phyloP scores from a whole-genome alignment of 2,797 vertebrate genomes.

The Cheirogaleus major region DNA sequence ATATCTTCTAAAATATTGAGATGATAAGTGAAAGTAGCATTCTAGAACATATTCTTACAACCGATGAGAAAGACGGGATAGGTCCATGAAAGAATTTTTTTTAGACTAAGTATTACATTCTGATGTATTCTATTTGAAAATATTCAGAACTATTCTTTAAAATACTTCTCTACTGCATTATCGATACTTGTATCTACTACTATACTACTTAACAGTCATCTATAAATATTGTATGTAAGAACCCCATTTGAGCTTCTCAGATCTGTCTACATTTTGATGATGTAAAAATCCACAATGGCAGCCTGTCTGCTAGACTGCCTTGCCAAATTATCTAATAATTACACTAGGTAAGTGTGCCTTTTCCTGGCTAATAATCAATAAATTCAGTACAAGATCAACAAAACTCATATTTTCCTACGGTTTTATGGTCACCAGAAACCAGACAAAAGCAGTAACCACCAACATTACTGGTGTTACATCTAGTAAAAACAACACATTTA shows the following conservation, averaged over 20 bases:
- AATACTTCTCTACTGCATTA: background rate
- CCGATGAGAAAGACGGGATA: background rate
- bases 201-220: background rate
- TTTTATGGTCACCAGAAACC: background rate
- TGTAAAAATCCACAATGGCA: background rate
- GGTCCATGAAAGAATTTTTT: background rate
- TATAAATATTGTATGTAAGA: background rate
- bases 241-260: background rate
- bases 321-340: background rate
- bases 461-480: background rate
- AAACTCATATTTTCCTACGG: background rate
- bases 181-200: background rate
- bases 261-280: background rate
- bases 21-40: background rate
- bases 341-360: background rate
- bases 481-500: background rate
- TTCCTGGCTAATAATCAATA: background rate
- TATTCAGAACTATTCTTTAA: slow-evolving; percentile 18
- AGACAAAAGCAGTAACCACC: background rate
- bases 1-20: background rate
- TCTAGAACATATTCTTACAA: background rate
- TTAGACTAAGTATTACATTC: background rate
- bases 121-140: background rate
- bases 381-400: background rate
- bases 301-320: background rate